Conservation (phyloP, 2,113 vertebrate species). For the Gasterosteus aculeatus region DNA sequence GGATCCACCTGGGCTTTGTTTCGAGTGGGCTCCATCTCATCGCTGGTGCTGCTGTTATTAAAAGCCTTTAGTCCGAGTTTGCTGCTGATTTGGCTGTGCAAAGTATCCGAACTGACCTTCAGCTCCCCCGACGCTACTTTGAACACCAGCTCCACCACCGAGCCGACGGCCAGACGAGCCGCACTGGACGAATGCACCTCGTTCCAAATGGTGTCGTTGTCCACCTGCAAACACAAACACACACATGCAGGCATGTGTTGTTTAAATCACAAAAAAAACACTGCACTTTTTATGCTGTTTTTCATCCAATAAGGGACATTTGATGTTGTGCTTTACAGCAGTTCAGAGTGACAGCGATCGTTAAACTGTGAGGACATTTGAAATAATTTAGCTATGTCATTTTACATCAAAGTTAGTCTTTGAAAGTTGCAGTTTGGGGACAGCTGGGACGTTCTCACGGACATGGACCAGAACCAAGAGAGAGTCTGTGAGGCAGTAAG, state of each 20-base stretch:
- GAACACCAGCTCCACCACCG: conserved; percentile 95
- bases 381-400: conserved; percentile 42
- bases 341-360: conserved; percentile 7
- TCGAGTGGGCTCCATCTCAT: neutral
- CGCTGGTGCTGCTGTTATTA: neutral
- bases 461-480: conserved; percentile 32
- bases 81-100: neutral
- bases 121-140: conserved; percentile 94
- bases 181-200: conserved; percentile 95
- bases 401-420: conserved; percentile 40
- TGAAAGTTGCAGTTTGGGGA: conserved; percentile 16
- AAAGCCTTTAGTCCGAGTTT: neutral
- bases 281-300: conserved; percentile 4
- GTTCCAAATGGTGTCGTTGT: conserved; percentile 99
- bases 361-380: conserved; percentile 42
- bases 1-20: conserved; percentile 15
- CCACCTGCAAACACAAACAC: conserved; percentile 85
- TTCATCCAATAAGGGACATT: conserved; percentile 17
- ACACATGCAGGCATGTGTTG: conserved; percentile 3
- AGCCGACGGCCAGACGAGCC: conserved; percentile 94
- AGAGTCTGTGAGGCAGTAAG: conserved; percentile 15
- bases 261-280: conserved; percentile 12
- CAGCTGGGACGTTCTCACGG: conserved; percentile 19
- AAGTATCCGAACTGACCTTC: conserved; percentile 84
- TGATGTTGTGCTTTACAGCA: conserved; percentile 12